Percentiles rank a stretch among this genome's conserved stretches.
Evolutionary conservation across 1,140 invertebrate species (phyloP).

Genomic region (Macrobrachium rosenbergii): DNA sequence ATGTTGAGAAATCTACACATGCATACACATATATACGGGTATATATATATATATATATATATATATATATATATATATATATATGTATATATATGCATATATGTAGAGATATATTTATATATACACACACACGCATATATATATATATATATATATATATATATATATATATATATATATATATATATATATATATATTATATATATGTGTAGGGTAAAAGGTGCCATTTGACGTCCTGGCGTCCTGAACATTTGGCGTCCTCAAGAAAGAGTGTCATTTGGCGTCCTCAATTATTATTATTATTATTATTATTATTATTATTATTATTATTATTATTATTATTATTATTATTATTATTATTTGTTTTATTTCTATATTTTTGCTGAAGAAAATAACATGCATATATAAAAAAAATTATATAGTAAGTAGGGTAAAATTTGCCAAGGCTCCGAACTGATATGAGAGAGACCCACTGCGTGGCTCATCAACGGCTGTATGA

Average conservation of each 20-base stretch:
- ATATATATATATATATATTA: slow-evolving; percentile 29
- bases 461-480: no score
- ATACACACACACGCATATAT: background rate
- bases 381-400: no score
- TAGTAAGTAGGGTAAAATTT: no score
- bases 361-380: no score
- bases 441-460: no score
- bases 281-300: no score
- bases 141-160: slow-evolving; percentile 19
- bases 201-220: background rate
- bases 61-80: background rate
- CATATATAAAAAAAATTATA: no score
- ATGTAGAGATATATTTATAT: slow-evolving; percentile 14
- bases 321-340: no score
- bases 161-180: slow-evolving; percentile 12
- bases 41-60: slow-evolving; percentile 37
- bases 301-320: no score
- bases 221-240: no score
- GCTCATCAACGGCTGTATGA: no score
- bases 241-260: background rate
- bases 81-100: slow-evolving; percentile 9
- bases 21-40: slow-evolving; percentile 29
- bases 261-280: background rate
- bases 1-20: slow-evolving; percentile 33
- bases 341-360: no score